These are phyloP conservation scores for Drosophila antonietae DNA, from an alignment of 2,888 invertebrate species.

Conservation along the genomic window DNA sequence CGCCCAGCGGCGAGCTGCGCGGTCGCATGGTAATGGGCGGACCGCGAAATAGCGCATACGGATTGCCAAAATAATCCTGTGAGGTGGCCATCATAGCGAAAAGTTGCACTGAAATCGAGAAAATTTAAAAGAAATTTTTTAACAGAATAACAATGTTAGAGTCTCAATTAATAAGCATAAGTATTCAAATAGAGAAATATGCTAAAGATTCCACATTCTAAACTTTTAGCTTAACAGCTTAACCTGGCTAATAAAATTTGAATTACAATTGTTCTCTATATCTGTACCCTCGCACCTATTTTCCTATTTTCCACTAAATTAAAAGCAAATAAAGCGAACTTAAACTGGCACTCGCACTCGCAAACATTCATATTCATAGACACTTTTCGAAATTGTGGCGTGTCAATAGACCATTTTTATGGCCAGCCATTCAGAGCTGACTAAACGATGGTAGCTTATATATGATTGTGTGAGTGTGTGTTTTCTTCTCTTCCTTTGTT, in stretches of 20 bases:
- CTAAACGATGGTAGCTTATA: slow-evolving; percentile 64
- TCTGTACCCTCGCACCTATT: not conserved
- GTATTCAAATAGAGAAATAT: not conserved
- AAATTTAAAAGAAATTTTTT: slow-evolving; percentile 18
- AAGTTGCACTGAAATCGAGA: slow-evolving; percentile 37
- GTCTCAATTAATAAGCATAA: too few relatives aligned
- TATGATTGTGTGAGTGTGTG: slow-evolving; percentile 4
- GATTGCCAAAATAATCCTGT: slow-evolving; percentile 84
- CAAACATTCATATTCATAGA: slow-evolving; percentile 4
- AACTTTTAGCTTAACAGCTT: too few relatives aligned
- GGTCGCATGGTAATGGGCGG: slow-evolving; percentile 83
- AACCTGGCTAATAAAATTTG: not conserved
- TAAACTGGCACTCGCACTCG: not conserved
- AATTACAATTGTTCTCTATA: not conserved
- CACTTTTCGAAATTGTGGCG: slow-evolving; percentile 44
- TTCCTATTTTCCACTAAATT: not conserved
- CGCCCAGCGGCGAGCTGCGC: slow-evolving; percentile 80
- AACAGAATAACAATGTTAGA: too few relatives aligned
- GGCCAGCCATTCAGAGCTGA: slow-evolving; percentile 58
- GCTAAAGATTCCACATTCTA: too few relatives aligned
- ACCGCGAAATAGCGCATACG: slow-evolving; percentile 83
- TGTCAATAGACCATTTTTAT: slow-evolving; percentile 63
- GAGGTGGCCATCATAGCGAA: slow-evolving; percentile 83
- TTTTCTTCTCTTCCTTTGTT: not conserved
- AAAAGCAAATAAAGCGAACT: slow-evolving; percentile 6